Conservation (phyloP, 92 coral and sea anemone genomes). For the Phenganax stokvisi region DNA sequence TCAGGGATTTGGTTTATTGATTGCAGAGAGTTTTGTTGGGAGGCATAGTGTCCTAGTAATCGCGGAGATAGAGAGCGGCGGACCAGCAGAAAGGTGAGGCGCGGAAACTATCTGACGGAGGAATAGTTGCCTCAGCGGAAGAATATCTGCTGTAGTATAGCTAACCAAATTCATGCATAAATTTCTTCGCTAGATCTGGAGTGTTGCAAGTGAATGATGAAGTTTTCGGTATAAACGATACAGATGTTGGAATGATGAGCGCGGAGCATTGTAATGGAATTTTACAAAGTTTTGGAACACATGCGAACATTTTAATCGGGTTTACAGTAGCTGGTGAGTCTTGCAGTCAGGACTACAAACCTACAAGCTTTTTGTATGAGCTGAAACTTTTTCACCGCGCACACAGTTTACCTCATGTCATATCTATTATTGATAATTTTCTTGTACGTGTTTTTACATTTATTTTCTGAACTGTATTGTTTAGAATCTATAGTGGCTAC, state of each 20-base stretch:
- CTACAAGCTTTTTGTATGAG: too few relatives aligned
- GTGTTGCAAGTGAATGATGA: conserved; percentile 32
- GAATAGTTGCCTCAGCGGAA: background rate
- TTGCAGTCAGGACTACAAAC: background rate
- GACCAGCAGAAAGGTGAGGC: conserved; percentile 38
- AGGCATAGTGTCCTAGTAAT: conserved; percentile 28
- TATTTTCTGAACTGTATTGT: background rate
- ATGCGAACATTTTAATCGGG: conserved; percentile 35
- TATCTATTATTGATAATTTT: too few relatives aligned
- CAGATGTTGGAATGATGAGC: conserved; percentile 33
- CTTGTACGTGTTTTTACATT: background rate
- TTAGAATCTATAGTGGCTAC: conserved; percentile 36
- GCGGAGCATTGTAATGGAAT: conserved; percentile 41
- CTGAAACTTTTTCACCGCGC: too few relatives aligned
- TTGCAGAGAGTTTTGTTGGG: conserved; percentile 22
- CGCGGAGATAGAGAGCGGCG: conserved; percentile 37
- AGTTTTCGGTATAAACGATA: conserved; percentile 30
- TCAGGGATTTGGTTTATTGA: conserved; percentile 34
- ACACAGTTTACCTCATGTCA: too few relatives aligned
- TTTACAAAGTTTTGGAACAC: conserved; percentile 40
- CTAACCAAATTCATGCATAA: background rate
- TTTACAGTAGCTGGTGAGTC: conserved; percentile 36
- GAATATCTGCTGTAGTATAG: background rate
- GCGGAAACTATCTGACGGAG: background rate
- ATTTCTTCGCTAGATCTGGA: conserved; percentile 19